Percentiles rank a stretch among this genome's conserved stretches.
Evolutionary conservation across 2,797 vertebrate genomes (phyloP).

Genomic region (Eulemur coronatus): DNA sequence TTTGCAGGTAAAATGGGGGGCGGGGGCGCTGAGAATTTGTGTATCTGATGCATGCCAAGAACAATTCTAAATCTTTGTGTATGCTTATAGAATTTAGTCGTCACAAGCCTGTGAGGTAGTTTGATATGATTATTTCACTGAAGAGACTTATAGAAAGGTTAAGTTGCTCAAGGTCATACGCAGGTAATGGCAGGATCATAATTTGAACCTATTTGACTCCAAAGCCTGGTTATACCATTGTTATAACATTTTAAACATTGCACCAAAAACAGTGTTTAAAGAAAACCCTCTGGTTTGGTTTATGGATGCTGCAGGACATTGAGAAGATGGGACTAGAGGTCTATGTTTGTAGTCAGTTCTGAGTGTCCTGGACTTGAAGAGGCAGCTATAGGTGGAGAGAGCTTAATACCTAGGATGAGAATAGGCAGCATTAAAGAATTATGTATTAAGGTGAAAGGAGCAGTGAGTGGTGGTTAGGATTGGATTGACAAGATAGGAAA

Average conservation of each 20-base stretch:
- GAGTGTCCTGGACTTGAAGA: background rate
- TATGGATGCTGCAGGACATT: background rate
- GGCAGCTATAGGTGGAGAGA: background rate
- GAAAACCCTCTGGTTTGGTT: background rate
- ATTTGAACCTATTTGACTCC: background rate
- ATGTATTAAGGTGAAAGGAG: background rate
- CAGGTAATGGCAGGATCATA: background rate
- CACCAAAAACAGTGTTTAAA: background rate
- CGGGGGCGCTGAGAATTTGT: background rate
- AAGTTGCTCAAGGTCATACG: background rate
- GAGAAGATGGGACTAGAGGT: background rate
- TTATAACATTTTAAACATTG: background rate
- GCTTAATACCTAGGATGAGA: too few species aligned
- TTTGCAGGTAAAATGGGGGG: conserved; percentile 86
- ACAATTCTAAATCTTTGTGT: background rate
- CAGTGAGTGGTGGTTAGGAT: background rate
- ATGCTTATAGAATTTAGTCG: background rate
- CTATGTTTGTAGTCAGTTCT: background rate
- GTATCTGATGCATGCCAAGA: background rate
- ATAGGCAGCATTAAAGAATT: background rate
- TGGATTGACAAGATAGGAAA: background rate
- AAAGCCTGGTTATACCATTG: background rate
- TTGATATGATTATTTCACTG: background rate
- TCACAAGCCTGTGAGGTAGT: background rate
- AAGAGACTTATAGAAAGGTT: background rate